phyloP scores from a whole-genome alignment of 2,113 vertebrate species.

The Pyxicephalus adspersus region DNA sequence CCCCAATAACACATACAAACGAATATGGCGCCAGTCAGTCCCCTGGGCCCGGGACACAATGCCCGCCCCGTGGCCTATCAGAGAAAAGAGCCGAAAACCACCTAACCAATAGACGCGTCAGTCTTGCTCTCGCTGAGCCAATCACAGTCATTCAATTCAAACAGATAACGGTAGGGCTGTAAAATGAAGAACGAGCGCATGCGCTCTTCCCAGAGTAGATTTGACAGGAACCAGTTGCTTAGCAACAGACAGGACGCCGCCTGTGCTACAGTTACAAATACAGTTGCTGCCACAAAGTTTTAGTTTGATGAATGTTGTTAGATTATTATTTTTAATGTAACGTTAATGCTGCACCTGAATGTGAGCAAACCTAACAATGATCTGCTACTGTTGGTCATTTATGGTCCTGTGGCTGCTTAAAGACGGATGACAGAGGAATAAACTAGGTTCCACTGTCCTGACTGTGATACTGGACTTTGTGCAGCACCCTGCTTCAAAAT shows the following conservation, averaged over 20 bases:
- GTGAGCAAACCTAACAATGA: too few relatives aligned
- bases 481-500: too few relatives aligned
- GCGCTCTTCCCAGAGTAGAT: background rate
- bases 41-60: slow-evolving; percentile 11
- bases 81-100: background rate
- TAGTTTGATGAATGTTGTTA: too few relatives aligned
- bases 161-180: slow-evolving; percentile 16
- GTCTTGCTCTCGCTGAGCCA: background rate
- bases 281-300: too few relatives aligned
- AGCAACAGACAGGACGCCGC: slow-evolving; percentile 35
- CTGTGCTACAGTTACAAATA: background rate
- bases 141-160: slow-evolving; percentile 22
- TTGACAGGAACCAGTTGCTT: slow-evolving; percentile 12
- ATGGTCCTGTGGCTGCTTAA: too few relatives aligned
- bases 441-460: too few relatives aligned
- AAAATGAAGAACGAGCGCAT: background rate
- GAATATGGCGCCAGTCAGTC: slow-evolving; percentile 52
- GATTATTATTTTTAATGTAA: too few relatives aligned
- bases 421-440: too few relatives aligned
- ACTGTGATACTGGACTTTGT: too few relatives aligned
- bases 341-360: too few relatives aligned
- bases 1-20: background rate
- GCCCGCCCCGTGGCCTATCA: slow-evolving; percentile 9
- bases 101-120: slow-evolving; percentile 6
- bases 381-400: too few relatives aligned